Conservation (phyloP, 2,888 invertebrate species). For the Acrocyrtus sp. region DNA sequence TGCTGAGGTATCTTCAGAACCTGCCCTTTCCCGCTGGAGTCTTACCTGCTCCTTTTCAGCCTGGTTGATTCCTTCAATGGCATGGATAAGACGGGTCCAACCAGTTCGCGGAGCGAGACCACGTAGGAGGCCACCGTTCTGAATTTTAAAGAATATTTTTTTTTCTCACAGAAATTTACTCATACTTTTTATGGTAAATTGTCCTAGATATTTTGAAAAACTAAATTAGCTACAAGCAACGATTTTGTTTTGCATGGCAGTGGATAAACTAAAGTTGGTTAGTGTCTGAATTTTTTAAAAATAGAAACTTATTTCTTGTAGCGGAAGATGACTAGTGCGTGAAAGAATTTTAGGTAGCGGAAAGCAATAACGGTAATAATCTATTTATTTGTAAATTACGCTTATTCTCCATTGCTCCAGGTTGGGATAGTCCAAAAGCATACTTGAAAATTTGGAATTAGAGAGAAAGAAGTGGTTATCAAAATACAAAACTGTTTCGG, state of each 20-base stretch:
- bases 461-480: too few species aligned
- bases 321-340: too few species aligned
- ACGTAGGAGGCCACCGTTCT: conserved; percentile 61
- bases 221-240: too few species aligned
- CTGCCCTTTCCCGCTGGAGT: conserved; percentile 42
- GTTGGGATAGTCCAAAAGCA: conserved; percentile 35
- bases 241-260: too few species aligned
- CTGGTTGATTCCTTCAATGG: conserved; percentile 60
- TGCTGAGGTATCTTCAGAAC: conserved; percentile 47
- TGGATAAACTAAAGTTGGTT: too few species aligned
- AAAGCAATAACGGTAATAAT: too few species aligned
- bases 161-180: too few species aligned
- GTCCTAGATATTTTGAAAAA: too few species aligned
- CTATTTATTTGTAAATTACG: conserved; percentile 42
- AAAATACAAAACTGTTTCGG: too few species aligned
- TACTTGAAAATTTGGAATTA: conserved; percentile 54
- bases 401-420: conserved; percentile 54
- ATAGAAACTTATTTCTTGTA: conserved; percentile 5
- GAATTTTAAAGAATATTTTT: too few species aligned
- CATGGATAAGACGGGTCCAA: conserved; percentile 61
- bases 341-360: too few species aligned
- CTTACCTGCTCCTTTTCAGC: conserved; percentile 49
- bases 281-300: conserved; percentile 15
- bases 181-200: too few species aligned
- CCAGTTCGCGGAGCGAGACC: conserved; percentile 58